Evolutionary conservation across 1,140 invertebrate species (phyloP), one percentile per base, ranked within the genome.

Genomic region (Laodelphax striatellus): DNA sequence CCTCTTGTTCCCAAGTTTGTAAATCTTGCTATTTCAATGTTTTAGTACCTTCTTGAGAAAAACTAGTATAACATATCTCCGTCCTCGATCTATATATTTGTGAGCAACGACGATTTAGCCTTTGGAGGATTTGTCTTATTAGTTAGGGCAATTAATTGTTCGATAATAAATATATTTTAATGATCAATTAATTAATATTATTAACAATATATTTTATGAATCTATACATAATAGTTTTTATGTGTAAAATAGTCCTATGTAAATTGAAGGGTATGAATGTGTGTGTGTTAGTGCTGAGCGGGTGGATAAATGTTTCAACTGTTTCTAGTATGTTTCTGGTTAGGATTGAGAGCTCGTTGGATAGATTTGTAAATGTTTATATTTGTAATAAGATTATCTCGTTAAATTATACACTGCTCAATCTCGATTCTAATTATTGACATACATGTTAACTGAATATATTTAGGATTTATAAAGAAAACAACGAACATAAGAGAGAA

Each of bases 51-150:
- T 54, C 14, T 10, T 38, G 34, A 38, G 5, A 38, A 38, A 38
- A 38, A 38, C n/a, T 50, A 19, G 16, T 10, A 9, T 50, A 50
- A 50, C 2, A 50, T 22, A 22, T 50, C 46, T 50, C 46, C 46
- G 46, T 50, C 46, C 21, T 19, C 21, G 46, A 50, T 50, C 46
- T 62, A 56, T 13, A 55, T 31, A 54, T 38, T 38, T 55, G 44
- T 50, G 21, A 34, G 58, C 38, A 19, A 16, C 38, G 16, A 34
- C 21, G 17, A 59, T 24, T 57, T 55, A 64, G 63, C 63, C 63
- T 56, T 62, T 61, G 63, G 63, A 65, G 63, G 63, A 65, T 65
- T 58, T 65, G 63, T 60, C 52, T 56, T 64, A 53, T 34, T 42
- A 52, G 52, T 60, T 60, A 28, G 34, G 55, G 34, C 54, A 43